These are phyloP conservation scores for Nipponia nippon DNA, from an alignment of 2,113 vertebrate genomes.

Conservation along the genomic window DNA sequence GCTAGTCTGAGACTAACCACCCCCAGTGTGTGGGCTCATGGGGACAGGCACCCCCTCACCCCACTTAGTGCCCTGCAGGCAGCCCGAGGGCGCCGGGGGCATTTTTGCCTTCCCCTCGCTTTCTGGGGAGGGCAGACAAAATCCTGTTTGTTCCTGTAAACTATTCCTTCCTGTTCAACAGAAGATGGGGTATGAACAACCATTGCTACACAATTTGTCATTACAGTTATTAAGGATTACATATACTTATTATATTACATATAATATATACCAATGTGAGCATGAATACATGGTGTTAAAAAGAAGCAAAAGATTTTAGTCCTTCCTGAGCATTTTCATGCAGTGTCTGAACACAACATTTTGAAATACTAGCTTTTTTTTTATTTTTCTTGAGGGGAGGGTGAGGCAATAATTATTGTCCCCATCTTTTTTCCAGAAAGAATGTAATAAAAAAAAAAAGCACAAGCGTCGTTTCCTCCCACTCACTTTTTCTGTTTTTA, in stretches of 20 bases:
- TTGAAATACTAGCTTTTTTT: not conserved
- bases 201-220: not conserved
- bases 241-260: not conserved
- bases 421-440: not conserved
- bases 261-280: not conserved
- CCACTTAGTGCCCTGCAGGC: not conserved
- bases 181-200: not conserved
- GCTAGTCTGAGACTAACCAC: not conserved
- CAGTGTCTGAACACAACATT: not conserved
- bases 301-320: constrained; percentile 11
- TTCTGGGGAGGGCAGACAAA: not conserved
- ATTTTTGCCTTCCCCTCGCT: not conserved
- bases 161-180: not conserved
- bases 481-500: constrained; percentile 53
- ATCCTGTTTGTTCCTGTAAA: not conserved
- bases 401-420: constrained; percentile 23
- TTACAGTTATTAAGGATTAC: not conserved
- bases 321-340: not conserved
- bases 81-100: fast-evolving
- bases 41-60: fast-evolving
- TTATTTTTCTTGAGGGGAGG: not conserved
- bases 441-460: not conserved
- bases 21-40: fast-evolving
- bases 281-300: not conserved
- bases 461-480: not conserved